Evolutionary conservation across 2,113 vertebrate genomes (phyloP).

Genomic region (human (Homo sapiens)): GRCh38 chr3:38823501-38824000

Average conservation of each 20-base stretch:
- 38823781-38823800: neutral
- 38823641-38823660: neutral
- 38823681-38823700: neutral
- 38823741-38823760: neutral
- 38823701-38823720: neutral
- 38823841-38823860: slow-evolving; percentile 26
- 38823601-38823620: neutral
- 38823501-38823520: neutral
- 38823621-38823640: neutral
- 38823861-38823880: slow-evolving; percentile 38
- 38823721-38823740: neutral
- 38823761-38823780: neutral
- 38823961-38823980: neutral
- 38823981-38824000: slow-evolving; percentile 1
- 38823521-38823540: neutral
- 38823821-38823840: neutral
- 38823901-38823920: slow-evolving; percentile 20
- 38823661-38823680: neutral
- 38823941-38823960: neutral
- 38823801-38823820: neutral
- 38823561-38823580: neutral
- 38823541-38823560: neutral
- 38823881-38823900: slow-evolving; percentile 70
- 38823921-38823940: neutral
- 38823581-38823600: neutral